A percentile compares a stretch with the other conserved stretches of the same genome.
Conservation (phyloP, 2,797 vertebrate genomes). For the Melopsittacus undulatus region DNA sequence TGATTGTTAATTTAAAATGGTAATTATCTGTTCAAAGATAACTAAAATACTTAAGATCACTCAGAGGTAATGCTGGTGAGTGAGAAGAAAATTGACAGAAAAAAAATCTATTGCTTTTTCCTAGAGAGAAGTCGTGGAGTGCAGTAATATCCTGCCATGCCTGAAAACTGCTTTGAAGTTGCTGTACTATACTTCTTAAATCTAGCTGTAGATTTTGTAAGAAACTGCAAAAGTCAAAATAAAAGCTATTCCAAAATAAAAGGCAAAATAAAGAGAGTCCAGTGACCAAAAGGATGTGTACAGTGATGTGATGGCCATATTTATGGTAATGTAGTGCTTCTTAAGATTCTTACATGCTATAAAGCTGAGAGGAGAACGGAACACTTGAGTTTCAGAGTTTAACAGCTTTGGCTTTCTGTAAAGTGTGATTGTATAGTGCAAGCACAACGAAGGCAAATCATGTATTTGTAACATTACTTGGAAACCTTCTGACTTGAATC, state of each 20-base stretch:
- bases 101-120: not conserved
- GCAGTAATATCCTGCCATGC: not conserved
- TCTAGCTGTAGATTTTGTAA: not conserved
- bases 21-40: not conserved
- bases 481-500: fast-evolving
- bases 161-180: not conserved
- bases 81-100: not conserved
- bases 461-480: not conserved
- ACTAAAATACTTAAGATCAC: not conserved
- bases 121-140: not conserved
- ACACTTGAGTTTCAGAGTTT: not conserved
- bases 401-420: not conserved
- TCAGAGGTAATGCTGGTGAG: not conserved
- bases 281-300: not conserved
- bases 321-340: fast-evolving
- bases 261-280: not conserved
- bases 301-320: not conserved
- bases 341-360: not conserved
- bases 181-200: not conserved
- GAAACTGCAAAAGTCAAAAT: not conserved
- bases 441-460: not conserved
- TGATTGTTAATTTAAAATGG: not conserved
- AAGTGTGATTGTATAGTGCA: not conserved
- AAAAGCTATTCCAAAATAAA: not conserved
- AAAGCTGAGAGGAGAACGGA: not conserved